Conservation (phyloP, 2,797 vertebrate species). For the Parauchenoglanis ngamensis region DNA sequence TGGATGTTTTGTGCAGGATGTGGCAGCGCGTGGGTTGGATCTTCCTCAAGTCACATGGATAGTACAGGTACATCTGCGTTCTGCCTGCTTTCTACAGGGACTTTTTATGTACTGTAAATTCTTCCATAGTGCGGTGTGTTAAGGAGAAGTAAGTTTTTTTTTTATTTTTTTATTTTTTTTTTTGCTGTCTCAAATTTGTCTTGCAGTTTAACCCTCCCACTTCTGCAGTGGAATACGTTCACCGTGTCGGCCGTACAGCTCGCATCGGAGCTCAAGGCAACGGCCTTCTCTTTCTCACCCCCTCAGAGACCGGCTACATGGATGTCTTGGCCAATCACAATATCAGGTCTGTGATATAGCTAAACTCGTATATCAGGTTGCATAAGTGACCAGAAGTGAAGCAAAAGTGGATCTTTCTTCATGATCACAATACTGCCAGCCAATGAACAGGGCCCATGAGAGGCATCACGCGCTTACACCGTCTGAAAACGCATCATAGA, state of each 20-base stretch:
- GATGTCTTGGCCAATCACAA: slow-evolving; percentile 87
- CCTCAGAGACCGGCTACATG: slow-evolving; percentile 87
- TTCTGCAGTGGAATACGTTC: slow-evolving; percentile 87
- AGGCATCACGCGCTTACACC: background rate
- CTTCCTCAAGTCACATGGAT: slow-evolving; percentile 93
- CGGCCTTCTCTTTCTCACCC: slow-evolving; percentile 90
- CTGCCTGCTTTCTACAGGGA: background rate
- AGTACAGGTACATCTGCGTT: slow-evolving; percentile 78
- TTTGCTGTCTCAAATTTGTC: background rate
- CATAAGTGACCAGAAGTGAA: background rate
- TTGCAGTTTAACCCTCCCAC: slow-evolving; percentile 85
- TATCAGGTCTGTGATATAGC: slow-evolving; percentile 85
- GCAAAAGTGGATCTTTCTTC: background rate
- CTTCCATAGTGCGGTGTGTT: background rate
- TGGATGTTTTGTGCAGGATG: slow-evolving; percentile 75
- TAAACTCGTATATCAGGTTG: background rate
- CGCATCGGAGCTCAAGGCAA: slow-evolving; percentile 86
- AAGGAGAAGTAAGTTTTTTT: too few relatives aligned
- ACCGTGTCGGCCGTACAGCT: slow-evolving; percentile 90
- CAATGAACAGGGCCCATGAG: background rate
- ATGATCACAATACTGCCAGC: background rate
- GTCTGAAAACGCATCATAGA: background rate
- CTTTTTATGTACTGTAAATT: background rate
- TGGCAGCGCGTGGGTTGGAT: slow-evolving; percentile 92
- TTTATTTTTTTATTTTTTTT: background rate